Evolutionary conservation across 2,113 vertebrate species (phyloP).

Genomic region (Sitta europaea): DNA sequence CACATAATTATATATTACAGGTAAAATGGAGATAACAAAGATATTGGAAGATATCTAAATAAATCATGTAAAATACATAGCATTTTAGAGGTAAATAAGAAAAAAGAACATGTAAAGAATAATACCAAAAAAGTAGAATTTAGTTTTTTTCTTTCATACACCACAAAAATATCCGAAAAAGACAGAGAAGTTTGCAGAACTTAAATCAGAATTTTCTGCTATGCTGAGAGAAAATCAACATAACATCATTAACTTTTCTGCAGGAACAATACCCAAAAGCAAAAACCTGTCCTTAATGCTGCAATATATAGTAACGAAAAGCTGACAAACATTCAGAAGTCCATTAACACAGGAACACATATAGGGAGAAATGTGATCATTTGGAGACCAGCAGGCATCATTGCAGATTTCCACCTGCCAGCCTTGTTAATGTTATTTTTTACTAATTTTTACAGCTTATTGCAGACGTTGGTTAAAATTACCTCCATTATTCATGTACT

Average conservation of each 20-base stretch:
- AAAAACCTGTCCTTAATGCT: not conserved
- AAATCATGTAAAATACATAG: not conserved
- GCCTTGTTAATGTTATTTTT: not conserved
- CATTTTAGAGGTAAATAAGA: not conserved
- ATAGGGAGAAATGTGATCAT: rapidly evolving
- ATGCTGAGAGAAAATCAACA: not conserved
- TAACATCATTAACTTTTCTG: not conserved
- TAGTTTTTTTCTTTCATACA: rapidly evolving
- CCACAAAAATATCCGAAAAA: not conserved
- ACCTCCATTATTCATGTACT: not conserved
- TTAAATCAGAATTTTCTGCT: not conserved
- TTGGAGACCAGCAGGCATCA: not conserved
- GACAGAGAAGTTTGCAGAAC: not conserved
- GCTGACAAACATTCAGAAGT: not conserved
- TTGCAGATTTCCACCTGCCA: not conserved
- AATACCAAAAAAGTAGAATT: not conserved
- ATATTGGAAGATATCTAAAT: not conserved
- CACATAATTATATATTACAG: not conserved
- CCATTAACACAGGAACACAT: not conserved
- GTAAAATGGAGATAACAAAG: not conserved
- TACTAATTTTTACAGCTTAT: not conserved
- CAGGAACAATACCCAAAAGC: not conserved
- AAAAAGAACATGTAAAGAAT: not conserved
- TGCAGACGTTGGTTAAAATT: not conserved
- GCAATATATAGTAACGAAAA: not conserved